A percentile compares a stretch with the other conserved stretches of the same genome.
These are phyloP conservation scores for Agonum fuliginosum DNA, from an alignment of 2,888 invertebrate genomes.

Conservation along the genomic window DNA sequence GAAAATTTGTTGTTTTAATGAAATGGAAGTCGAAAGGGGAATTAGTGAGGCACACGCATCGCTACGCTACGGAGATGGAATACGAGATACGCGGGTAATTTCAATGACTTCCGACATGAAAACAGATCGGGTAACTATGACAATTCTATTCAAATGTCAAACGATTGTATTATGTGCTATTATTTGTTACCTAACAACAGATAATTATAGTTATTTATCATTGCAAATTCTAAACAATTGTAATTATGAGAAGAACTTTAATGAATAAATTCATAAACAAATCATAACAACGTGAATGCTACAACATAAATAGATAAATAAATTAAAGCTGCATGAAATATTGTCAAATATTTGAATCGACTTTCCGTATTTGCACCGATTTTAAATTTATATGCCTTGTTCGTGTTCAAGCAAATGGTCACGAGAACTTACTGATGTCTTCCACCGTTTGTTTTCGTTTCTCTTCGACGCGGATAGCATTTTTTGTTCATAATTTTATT, in stretches of 20 bases:
- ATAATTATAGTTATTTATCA: neutral
- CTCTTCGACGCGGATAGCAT: too few relatives aligned
- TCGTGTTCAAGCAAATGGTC: too few relatives aligned
- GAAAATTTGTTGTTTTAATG: constrained; percentile 22
- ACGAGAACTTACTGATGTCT: too few relatives aligned
- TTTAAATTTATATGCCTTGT: too few relatives aligned
- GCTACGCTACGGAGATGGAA: neutral
- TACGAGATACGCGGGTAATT: constrained; percentile 34
- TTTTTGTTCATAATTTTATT: too few relatives aligned
- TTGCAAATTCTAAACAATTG: neutral
- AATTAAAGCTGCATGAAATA: too few relatives aligned
- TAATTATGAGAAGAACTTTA: neutral
- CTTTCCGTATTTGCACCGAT: neutral
- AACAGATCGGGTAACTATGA: neutral
- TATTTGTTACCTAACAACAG: neutral
- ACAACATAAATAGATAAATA: too few relatives aligned
- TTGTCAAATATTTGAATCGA: neutral
- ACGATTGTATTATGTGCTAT: constrained; percentile 1
- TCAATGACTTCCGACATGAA: constrained; percentile 20
- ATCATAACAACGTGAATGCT: too few relatives aligned
- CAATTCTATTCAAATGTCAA: constrained; percentile 26
- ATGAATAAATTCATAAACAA: neutral
- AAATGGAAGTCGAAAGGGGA: neutral
- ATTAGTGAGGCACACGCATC: constrained; percentile 5
- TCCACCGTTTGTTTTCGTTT: too few relatives aligned